Evolutionary conservation across 35 echinoderm and acorn worm species (phyloP).

Genomic region (Apostichopus parvimensis): DNA sequence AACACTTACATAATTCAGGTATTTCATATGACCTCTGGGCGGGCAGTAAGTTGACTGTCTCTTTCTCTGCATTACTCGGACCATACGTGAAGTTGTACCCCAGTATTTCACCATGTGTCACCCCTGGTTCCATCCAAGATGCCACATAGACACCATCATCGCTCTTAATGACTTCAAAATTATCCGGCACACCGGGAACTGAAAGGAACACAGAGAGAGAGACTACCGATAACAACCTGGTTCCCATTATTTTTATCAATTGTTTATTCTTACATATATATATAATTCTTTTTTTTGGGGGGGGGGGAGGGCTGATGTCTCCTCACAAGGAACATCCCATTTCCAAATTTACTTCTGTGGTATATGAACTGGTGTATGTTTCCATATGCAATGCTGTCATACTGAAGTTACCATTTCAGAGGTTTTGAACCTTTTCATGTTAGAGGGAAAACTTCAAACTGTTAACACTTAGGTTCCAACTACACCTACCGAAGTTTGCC

Average conservation of each 20-base stretch:
- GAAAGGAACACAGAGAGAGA: not conserved
- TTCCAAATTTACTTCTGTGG: too few relatives aligned
- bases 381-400: too few relatives aligned
- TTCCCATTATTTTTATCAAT: not conserved
- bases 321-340: too few relatives aligned
- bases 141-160: slow-evolving; percentile 61
- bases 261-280: not conserved
- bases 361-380: too few relatives aligned
- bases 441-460: too few relatives aligned
- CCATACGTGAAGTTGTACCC: slow-evolving; percentile 70
- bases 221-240: not conserved
- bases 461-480: too few relatives aligned
- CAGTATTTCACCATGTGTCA: slow-evolving; percentile 72
- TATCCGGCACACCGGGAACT: slow-evolving; percentile 73
- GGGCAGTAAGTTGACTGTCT: slow-evolving; percentile 55
- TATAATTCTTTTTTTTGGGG: not conserved
- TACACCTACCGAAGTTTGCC: too few relatives aligned
- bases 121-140: slow-evolving; percentile 61
- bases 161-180: slow-evolving; percentile 42
- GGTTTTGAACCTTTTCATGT: too few relatives aligned
- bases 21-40: slow-evolving; percentile 49
- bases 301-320: not conserved
- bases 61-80: slow-evolving; percentile 26
- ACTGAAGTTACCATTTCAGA: too few relatives aligned
- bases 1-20: slow-evolving; percentile 66